These are phyloP conservation scores for Odontamblyopus lacepedii DNA, from an alignment of 2,797 vertebrate genomes.

Conservation along the genomic window DNA sequence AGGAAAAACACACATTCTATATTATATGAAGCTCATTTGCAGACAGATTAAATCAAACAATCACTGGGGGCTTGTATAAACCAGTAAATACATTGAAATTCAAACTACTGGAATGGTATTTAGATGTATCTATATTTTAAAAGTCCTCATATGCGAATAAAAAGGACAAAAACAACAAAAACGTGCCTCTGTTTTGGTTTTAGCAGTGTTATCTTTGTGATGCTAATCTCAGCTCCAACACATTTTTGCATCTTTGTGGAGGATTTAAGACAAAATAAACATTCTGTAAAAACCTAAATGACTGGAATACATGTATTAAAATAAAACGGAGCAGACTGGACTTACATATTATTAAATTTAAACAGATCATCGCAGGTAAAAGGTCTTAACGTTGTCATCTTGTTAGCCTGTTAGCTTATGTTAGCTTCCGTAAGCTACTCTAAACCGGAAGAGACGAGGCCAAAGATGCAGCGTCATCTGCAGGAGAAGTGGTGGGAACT, in stretches of 20 bases:
- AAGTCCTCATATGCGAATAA: background rate
- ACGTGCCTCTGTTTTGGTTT: background rate
- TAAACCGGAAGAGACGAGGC: conserved; percentile 1
- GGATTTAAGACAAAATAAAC: no score
- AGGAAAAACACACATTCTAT: conserved; percentile 27
- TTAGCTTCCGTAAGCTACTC: background rate
- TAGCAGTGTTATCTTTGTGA: background rate
- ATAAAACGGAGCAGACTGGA: background rate
- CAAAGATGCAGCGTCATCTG: background rate
- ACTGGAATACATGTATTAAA: rapidly evolving
- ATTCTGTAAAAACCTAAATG: rapidly evolving
- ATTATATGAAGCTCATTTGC: background rate
- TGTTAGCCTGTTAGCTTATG: background rate
- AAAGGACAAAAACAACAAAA: background rate
- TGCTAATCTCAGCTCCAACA: background rate
- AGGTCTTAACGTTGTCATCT: conserved; percentile 88
- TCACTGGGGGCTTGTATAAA: background rate
- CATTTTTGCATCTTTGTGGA: background rate
- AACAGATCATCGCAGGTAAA: conserved; percentile 93
- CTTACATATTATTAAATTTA: conserved; percentile 95
- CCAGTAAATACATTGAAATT: background rate
- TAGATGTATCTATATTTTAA: background rate
- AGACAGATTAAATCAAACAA: background rate
- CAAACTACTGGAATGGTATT: background rate
- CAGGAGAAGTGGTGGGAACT: background rate